Conservation (phyloP, 35 echinoderm and acorn worm genomes). For the Apostichopus japonicus region DNA sequence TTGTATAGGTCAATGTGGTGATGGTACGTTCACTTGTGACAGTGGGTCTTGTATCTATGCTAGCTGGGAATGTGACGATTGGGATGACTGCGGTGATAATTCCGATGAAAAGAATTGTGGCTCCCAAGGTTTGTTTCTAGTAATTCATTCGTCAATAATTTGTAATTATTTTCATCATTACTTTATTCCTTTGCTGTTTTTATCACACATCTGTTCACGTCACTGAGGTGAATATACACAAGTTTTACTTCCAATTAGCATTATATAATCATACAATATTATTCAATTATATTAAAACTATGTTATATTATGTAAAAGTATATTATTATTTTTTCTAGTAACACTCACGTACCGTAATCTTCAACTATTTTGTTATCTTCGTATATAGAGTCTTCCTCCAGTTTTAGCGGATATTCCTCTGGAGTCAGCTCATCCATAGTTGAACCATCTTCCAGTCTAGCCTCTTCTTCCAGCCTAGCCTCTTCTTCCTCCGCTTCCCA, state of each 20-base stretch:
- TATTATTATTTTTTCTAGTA: no score
- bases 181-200: no score
- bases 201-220: no score
- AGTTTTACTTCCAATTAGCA: no score
- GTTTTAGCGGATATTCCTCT: not conserved
- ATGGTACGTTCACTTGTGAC: constrained; percentile 8
- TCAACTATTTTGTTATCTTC: not conserved
- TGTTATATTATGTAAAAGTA: no score
- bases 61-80: constrained; percentile 26
- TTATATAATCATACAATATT: no score
- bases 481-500: not conserved
- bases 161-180: no score
- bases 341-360: not conserved
- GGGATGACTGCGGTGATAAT: constrained; percentile 25
- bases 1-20: not conserved
- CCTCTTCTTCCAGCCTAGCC: not conserved
- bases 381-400: not conserved
- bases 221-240: no score
- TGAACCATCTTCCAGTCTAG: not conserved
- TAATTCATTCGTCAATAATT: not conserved
- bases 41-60: constrained; percentile 18
- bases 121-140: not conserved
- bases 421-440: not conserved
- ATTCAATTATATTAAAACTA: no score
- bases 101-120: constrained; percentile 29